Evolutionary conservation across 2,888 invertebrate genomes (phyloP).

Genomic region (Lasioglossum morio): DNA sequence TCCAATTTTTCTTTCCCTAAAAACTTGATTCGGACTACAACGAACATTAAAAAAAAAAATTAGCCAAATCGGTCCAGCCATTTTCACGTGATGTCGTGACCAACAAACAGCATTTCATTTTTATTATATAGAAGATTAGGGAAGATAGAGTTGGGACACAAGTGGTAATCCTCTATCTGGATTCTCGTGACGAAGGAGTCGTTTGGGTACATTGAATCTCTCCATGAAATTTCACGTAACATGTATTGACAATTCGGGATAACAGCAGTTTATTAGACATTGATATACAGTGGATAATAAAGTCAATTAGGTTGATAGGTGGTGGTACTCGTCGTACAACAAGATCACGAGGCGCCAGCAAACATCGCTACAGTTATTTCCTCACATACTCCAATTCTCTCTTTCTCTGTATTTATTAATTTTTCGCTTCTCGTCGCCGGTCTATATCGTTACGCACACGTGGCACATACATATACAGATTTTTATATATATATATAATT

Average conservation of each 20-base stretch:
- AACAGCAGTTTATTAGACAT: constrained; percentile 84
- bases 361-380: constrained; percentile 64
- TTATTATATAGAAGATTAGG: too few species aligned
- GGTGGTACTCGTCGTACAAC: constrained; percentile 75
- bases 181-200: neutral
- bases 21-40: too few species aligned
- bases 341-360: constrained; percentile 74
- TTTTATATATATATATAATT: constrained; percentile 57
- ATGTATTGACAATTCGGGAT: constrained; percentile 68
- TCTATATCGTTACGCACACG: constrained; percentile 50
- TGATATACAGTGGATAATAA: constrained; percentile 83
- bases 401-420: neutral
- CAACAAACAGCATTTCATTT: too few species aligned
- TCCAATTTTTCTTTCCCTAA: too few species aligned
- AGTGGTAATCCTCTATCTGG: too few species aligned
- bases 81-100: too few species aligned
- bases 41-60: too few species aligned
- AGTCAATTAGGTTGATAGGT: constrained; percentile 77
- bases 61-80: too few species aligned
- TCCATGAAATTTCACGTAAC: constrained; percentile 19
- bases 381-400: constrained; percentile 45
- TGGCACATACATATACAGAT: constrained; percentile 59
- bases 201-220: neutral
- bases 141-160: too few species aligned
- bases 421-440: constrained; percentile 45